Evolutionary conservation across 2,888 invertebrate genomes (phyloP), one percentile per base, ranked within the genome.

Genomic region (Oligia strigilis): DNA sequence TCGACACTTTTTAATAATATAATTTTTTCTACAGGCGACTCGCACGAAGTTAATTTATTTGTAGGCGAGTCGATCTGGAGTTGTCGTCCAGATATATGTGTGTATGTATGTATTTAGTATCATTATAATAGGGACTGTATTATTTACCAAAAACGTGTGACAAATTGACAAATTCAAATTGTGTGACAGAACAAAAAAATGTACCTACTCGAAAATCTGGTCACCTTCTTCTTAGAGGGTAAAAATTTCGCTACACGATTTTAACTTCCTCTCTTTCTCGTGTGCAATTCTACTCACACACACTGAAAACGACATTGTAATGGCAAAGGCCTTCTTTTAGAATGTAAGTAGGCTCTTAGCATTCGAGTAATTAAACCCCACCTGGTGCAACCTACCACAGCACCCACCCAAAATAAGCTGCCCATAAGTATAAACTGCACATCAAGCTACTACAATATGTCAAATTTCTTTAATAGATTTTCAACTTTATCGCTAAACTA

Each of bases 381-480:
- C 84, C 80, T 84, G 84, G 74, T 58, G 66, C 14, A 36, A 77
- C 80, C 76, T 72, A 87, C 87, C 72, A 74, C 75, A 29, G 67
- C 66, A 75, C 46, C 19, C 40, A 70, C 55, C 78, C 62, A 72
- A 87, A 85, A 85, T 84, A 84, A 76, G 70, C 62, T 55, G 9
- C 9, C 71, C 46, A 78, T 75, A 75, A 77, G 66, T 36, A 36
- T 1, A 36, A 1, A 36, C 3, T 3, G 36, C 36, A 36, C 36
- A 36, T 36, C 36, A 36, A 36, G 3, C 36, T 36, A 36, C 36
- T 36, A 36, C 36, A 36, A 36, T 36, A 36, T 36, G 36, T 36
- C 36, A 36, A 36, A 36, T 36, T 36, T 36, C 36, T 36, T 36
- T 36, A 36, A 36, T 2, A 36, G 0, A 36, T 36, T 36, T 36